Base-by-base conservation (phyloP, 2,113 vertebrate genomes). In the Balaenoptera acutorostrata region DNA sequence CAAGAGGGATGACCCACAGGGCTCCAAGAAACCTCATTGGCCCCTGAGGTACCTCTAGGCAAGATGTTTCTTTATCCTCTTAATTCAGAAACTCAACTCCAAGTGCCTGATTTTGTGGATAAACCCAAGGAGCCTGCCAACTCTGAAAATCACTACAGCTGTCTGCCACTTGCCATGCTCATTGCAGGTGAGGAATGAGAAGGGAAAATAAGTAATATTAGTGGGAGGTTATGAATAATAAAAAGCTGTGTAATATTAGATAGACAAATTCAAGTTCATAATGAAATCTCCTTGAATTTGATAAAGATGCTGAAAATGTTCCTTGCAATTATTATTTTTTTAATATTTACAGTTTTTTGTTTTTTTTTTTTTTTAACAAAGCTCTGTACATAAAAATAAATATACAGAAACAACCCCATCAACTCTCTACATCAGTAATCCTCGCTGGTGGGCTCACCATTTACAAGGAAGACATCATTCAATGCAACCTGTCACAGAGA, bases 401-500 rank as follows among this genome's bases (percentile, higher is more conserved):
- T 97, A 97, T 17, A 91, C 88, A 98, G 98, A 97, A 98, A 98
- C 89, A 98, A 80, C 92, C 97, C 94, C 57, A 57, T 97, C 98
- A 98, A 98, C 98, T 98, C 98, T 98, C 98, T 97, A 81, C 90
- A 99, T 99, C 99, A 99, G 99, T 99, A 98, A 98, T 98, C 99
- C 99, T 99, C 97, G 97, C 78, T 98, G 99, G 99, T 98, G 98
- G 90, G 39, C 44, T 72, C 15, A 99, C 99, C 99, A 96, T 99
- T 99, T 99, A 97, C 98, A 99, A 99, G 99, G 99, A 98, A 97
- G 98, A 99, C 99, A 82, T 99, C 99, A 99, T 99, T 98, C 95
- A 95, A 97, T 98, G 98, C 98, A 98, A 98, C 97, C 97, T 97
- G 97, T 97, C 98, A 98, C 98, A 99, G 98, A 97, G 97, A 98